Percentiles rank a stretch among this genome's conserved stretches.
These are phyloP conservation scores for Hetaerina americana DNA, from an alignment of 1,140 invertebrate genomes.

Conservation along the genomic window DNA sequence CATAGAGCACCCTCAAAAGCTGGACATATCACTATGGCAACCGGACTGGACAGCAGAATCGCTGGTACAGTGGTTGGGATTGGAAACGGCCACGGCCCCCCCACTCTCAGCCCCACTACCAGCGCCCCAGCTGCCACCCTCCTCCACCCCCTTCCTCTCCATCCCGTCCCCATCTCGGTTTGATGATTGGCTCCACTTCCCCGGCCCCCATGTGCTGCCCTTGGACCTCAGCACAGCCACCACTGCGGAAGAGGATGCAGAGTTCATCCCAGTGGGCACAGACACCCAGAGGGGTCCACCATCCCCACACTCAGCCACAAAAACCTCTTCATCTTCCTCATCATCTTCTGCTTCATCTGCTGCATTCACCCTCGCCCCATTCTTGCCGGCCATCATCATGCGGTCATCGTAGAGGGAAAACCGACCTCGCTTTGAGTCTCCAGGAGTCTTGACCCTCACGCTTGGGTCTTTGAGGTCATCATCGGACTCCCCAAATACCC, in stretches of 20 bases:
- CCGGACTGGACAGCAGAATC: background rate
- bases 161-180: too few species aligned
- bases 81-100: background rate
- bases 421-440: slow-evolving; percentile 24
- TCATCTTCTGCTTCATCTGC: background rate
- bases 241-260: background rate
- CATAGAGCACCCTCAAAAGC: background rate
- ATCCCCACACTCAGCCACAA: background rate
- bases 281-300: background rate
- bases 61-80: background rate
- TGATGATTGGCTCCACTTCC: background rate
- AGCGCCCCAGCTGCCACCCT: background rate
- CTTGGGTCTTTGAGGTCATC: slow-evolving; percentile 21
- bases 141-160: background rate
- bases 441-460: slow-evolving; percentile 27
- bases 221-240: background rate
- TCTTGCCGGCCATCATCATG: slow-evolving; percentile 21
- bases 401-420: slow-evolving; percentile 32
- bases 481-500: slow-evolving; percentile 5
- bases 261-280: background rate
- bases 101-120: background rate
- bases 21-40: background rate
- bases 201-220: background rate
- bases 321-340: background rate
- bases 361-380: background rate